Conservation (phyloP, 2,797 vertebrate species). For the Sebastes glaucus region DNA sequence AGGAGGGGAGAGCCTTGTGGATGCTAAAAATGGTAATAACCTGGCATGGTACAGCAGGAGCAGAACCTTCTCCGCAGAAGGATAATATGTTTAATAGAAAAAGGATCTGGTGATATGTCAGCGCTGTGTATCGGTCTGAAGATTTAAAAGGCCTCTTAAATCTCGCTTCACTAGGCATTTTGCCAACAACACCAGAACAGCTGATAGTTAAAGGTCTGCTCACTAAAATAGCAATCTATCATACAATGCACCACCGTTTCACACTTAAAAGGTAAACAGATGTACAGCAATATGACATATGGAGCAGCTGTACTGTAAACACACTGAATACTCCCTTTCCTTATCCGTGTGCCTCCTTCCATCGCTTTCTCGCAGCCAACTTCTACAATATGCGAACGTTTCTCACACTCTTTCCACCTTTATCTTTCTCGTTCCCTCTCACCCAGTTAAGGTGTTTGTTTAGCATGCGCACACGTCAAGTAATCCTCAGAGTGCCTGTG, state of each 20-base stretch:
- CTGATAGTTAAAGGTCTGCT: not conserved
- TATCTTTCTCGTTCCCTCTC: constrained; percentile 33
- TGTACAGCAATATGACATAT: constrained; percentile 11
- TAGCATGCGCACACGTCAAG: constrained; percentile 34
- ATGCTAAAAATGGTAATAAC: constrained; percentile 11
- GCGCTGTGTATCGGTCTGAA: not conserved
- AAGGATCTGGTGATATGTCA: not conserved
- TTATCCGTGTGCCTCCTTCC: not conserved
- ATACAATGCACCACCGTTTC: not conserved
- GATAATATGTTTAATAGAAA: not conserved
- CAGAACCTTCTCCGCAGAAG: not conserved
- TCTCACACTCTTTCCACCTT: not conserved
- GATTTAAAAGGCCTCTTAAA: constrained; percentile 23
- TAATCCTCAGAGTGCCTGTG: constrained; percentile 66
- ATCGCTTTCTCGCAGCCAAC: not conserved
- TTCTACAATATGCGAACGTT: not conserved
- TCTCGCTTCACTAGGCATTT: not conserved
- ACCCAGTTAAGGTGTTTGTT: constrained; percentile 60
- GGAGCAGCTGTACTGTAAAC: constrained; percentile 35
- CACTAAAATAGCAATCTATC: constrained; percentile 10
- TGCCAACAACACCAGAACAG: not conserved
- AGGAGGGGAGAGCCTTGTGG: not conserved
- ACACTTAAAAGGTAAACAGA: constrained; percentile 17
- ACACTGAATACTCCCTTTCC: constrained; percentile 16
- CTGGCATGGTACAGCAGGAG: not conserved